These are phyloP conservation scores for Laterallus jamaicensis DNA, from an alignment of 2,113 vertebrate genomes.

Conservation along the genomic window DNA sequence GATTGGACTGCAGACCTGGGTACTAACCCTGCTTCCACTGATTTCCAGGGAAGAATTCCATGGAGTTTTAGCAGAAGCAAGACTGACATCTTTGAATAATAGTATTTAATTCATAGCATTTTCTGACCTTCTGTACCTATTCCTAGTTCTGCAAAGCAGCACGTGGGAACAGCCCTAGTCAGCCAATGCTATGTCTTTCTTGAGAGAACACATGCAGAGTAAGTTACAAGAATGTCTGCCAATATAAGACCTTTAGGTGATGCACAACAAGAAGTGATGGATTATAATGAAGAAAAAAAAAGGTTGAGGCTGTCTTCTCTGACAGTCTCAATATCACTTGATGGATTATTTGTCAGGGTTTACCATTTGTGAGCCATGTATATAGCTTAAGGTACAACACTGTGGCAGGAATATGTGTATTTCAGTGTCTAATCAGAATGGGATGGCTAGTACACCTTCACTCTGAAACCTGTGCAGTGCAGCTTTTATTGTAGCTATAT, in stretches of 20 bases:
- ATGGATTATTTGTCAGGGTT: slow-evolving; percentile 6
- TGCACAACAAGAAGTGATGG: background rate
- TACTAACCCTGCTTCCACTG: background rate
- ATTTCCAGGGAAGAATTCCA: background rate
- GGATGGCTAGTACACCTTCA: background rate
- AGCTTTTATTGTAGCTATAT: background rate
- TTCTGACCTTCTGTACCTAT: background rate
- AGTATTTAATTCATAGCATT: background rate
- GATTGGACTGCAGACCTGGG: background rate
- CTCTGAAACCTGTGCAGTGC: background rate
- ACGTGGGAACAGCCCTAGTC: background rate
- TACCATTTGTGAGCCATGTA: background rate
- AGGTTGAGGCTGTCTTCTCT: background rate
- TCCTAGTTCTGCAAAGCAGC: background rate
- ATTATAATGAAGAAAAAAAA: background rate
- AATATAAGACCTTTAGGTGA: background rate
- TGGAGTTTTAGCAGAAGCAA: background rate
- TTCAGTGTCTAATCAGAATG: background rate
- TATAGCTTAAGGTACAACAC: background rate
- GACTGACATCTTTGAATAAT: background rate
- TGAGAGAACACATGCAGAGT: background rate
- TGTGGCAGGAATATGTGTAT: background rate
- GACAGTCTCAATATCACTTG: background rate
- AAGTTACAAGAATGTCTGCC: background rate
- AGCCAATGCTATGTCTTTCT: background rate